phyloP scores from a whole-genome alignment of 2,113 vertebrate genomes.

The Parotia lawesii region DNA sequence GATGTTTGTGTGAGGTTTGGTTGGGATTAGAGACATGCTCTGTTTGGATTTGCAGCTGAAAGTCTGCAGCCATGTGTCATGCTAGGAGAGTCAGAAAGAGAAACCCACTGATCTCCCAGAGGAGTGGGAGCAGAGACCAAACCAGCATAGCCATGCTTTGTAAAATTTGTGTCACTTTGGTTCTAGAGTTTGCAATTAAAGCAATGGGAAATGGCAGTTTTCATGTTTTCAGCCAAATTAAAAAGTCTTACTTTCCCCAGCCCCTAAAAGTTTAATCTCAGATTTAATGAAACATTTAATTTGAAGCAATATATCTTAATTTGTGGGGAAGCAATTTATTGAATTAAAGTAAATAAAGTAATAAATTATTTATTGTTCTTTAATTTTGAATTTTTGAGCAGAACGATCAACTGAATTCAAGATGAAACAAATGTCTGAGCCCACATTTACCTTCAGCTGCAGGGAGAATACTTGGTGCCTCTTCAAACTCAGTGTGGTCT shows the following conservation, averaged over 20 bases:
- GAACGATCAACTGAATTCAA: background rate
- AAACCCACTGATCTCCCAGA: background rate
- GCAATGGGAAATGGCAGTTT: background rate
- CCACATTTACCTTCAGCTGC: background rate
- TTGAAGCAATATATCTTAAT: conserved; percentile 59
- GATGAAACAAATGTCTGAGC: background rate
- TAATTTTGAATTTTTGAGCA: conserved; percentile 34
- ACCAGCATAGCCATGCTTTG: background rate
- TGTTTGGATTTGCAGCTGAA: background rate
- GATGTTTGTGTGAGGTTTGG: background rate
- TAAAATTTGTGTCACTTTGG: background rate
- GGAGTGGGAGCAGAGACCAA: background rate
- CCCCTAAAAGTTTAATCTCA: conserved; percentile 55
- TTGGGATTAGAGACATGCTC: background rate
- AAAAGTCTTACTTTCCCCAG: conserved; percentile 29
- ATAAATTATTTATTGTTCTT: conserved; percentile 59
- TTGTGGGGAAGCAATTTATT: conserved; percentile 23
- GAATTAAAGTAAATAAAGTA: conserved; percentile 58
- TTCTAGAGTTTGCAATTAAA: conserved; percentile 1
- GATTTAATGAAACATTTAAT: conserved; percentile 68
- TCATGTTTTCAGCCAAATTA: conserved; percentile 36
- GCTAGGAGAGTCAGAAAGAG: background rate
- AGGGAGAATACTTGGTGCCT: background rate
- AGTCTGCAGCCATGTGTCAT: background rate
- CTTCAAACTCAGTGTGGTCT: background rate